Percentiles rank a stretch among this genome's conserved stretches.
phyloP scores from a whole-genome alignment of 1,140 invertebrate species.

The Ylistrum balloti region DNA sequence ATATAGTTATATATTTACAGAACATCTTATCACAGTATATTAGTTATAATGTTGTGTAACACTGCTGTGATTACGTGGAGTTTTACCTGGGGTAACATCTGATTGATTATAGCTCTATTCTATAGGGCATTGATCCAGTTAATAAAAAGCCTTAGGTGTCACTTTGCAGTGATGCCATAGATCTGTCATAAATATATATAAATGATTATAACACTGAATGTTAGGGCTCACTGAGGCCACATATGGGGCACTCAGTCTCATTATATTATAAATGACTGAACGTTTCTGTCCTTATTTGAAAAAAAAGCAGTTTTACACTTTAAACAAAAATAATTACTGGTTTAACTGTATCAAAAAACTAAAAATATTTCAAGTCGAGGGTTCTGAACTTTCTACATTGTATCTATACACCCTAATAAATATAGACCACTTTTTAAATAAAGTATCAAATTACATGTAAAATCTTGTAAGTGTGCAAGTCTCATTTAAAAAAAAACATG shows the following conservation, averaged over 20 bases:
- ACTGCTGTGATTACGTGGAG: background rate
- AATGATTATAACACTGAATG: background rate
- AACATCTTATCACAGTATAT: background rate
- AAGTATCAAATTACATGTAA: too few species aligned
- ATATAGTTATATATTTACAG: background rate
- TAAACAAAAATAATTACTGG: too few species aligned
- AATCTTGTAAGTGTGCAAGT: too few species aligned
- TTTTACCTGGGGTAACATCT: conserved; percentile 24
- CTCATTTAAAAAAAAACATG: too few species aligned
- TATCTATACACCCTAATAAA: too few species aligned
- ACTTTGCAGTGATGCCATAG: background rate
- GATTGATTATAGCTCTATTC: background rate
- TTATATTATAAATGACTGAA: too few species aligned
- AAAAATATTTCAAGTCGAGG: too few species aligned
- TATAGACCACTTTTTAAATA: too few species aligned
- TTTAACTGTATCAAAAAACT: too few species aligned
- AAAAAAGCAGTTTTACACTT: too few species aligned
- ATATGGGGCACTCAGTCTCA: background rate
- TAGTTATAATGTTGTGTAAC: background rate
- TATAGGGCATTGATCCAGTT: conserved; percentile 12
- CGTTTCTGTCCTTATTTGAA: too few species aligned
- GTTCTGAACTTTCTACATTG: too few species aligned
- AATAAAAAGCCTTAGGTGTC: background rate
- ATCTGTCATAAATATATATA: background rate
- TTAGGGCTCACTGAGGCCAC: background rate